These are phyloP conservation scores for Gymnothorax reevesii DNA, from an alignment of 2,797 vertebrate genomes.

Conservation along the genomic window DNA sequence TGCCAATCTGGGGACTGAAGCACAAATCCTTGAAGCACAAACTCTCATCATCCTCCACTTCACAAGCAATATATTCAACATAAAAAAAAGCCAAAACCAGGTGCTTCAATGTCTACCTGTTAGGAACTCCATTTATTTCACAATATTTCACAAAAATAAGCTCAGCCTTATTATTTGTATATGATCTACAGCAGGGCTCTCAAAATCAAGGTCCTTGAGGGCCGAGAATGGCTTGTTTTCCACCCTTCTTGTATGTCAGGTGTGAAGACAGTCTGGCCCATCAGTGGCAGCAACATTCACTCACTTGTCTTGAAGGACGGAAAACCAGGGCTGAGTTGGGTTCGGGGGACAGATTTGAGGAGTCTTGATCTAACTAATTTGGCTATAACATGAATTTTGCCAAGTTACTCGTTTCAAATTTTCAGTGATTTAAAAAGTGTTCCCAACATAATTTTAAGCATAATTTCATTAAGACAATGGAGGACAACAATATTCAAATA, in stretches of 20 bases:
- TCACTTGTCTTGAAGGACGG: too few species aligned
- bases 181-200: neutral
- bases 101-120: neutral
- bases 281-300: too few species aligned
- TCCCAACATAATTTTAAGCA: conserved; percentile 12
- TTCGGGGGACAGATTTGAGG: too few species aligned
- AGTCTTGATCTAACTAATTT: neutral
- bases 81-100: neutral
- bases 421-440: conserved; percentile 26
- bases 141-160: conserved; percentile 42
- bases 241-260: too few species aligned
- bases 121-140: conserved; percentile 25
- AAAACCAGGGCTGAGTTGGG: too few species aligned
- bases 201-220: too few species aligned
- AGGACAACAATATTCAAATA: neutral
- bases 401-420: neutral
- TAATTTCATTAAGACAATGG: conserved; percentile 13
- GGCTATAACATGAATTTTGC: conserved; percentile 32
- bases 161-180: neutral
- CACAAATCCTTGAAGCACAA: neutral
- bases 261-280: too few species aligned
- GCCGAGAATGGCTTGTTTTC: too few species aligned
- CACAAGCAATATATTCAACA: neutral
- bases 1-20: neutral
- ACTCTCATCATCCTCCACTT: neutral